Base-by-base conservation (phyloP, 2,888 invertebrate genomes). In the Harmothoe impar region DNA sequence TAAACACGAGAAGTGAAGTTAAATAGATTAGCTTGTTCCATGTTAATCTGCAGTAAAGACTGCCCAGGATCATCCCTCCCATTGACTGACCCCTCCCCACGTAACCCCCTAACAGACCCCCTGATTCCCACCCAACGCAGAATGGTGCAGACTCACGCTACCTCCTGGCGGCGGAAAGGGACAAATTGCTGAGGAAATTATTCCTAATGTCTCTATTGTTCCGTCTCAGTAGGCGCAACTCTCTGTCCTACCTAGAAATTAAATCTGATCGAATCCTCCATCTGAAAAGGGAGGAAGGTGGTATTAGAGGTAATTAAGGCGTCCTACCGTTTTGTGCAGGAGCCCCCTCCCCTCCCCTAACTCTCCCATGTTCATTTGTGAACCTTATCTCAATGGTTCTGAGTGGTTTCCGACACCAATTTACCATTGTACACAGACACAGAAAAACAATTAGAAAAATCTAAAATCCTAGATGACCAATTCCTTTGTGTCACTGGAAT, bases 101-200 rank as follows among this genome's bases (percentile, higher is more conserved):
- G 62, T 62, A 62, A 62, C 62, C n/a, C 62, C 23, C 62, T 62
- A 62, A 62, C 62, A 62, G 62, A 3, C 20, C n/a, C 62, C 62
- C 12, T 12, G 3, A n/a, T 62, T 62, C 62, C 62, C 62, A 62
- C 3, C 10, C 62, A 62, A 62, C 20, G 20, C 29, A 84, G 15
- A 84, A 51, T 43, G 84, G 25, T 29, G 43, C 23, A 84, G 33
- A 35, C 84, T 35, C 84, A 84, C 84, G 84, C 84, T 23, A 33
- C 33, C 5, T 23, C 1, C 84, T 12, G 23, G 10, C 84, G 84
- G 10, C 84, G 84, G 84, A 84, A 84, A 84, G 84, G 12, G 84
- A 43, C 72, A 84, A 84, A 51, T 84, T 84, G 84, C 29, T 12
- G n/a, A 51, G 84, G n/a, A 51, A 84, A 84, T 84, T 35, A 51